These are phyloP conservation scores for Sphenopsis melanotis DNA, from an alignment of 2,797 vertebrate species.

Conservation along the genomic window DNA sequence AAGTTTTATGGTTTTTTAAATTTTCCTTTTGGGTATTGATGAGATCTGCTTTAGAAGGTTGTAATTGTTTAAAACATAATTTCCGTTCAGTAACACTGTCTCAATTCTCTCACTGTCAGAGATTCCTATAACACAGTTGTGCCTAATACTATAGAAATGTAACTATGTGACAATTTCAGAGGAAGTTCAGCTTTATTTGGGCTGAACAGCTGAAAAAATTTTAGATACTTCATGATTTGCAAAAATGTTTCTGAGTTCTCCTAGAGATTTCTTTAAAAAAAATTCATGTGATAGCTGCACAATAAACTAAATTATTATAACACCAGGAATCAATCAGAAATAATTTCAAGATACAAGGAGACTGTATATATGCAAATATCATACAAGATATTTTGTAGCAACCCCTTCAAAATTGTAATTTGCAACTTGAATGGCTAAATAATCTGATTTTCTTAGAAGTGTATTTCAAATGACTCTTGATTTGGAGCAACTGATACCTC, in stretches of 20 bases:
- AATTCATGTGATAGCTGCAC: not conserved
- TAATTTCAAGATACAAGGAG: not conserved
- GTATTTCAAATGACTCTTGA: not conserved
- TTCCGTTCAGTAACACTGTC: not conserved
- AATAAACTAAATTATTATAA: not conserved
- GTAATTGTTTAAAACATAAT: not conserved
- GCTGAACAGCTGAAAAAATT: not conserved
- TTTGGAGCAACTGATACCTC: not conserved
- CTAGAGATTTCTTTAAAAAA: not conserved
- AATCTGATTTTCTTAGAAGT: constrained; percentile 23
- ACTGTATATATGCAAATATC: not conserved
- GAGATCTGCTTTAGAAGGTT: not conserved
- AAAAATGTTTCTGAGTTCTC: not conserved
- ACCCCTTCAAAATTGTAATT: not conserved
- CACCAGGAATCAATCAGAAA: not conserved
- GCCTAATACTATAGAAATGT: not conserved
- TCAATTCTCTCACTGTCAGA: not conserved
- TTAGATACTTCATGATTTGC: not conserved
- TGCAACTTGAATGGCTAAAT: not conserved
- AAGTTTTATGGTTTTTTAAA: not conserved
- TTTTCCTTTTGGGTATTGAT: not conserved
- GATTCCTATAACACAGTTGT: not conserved
- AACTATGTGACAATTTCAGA: not conserved
- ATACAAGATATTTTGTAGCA: not conserved
- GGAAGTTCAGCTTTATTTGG: not conserved